Conservation (phyloP, 2,888 invertebrate genomes). For the Orthosia cruda region DNA sequence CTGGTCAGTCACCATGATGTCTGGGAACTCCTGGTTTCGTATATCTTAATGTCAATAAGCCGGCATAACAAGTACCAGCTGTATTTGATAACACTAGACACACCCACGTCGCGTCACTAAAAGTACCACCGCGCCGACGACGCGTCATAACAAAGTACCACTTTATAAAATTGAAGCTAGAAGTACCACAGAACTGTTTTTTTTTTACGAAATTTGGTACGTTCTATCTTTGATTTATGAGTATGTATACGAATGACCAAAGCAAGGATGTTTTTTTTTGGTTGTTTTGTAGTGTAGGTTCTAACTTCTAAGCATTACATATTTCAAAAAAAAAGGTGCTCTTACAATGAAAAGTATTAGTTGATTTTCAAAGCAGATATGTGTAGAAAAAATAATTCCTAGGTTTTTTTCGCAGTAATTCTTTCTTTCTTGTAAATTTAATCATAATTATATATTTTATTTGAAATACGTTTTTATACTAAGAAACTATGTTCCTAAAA, state of each 20-base stretch:
- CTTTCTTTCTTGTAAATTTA: neutral
- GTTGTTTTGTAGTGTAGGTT: neutral
- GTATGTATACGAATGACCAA: neutral
- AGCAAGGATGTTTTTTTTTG: neutral
- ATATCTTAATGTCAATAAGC: constrained; percentile 56
- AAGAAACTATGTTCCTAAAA: neutral
- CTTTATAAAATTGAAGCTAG: constrained; percentile 40
- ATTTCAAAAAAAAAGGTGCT: neutral
- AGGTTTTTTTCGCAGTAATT: neutral
- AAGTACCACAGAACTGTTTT: constrained; percentile 40
- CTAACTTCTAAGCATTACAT: neutral
- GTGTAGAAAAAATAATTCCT: neutral
- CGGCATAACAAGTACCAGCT: constrained; percentile 53
- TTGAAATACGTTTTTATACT: neutral
- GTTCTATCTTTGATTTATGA: neutral
- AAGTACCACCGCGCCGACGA: constrained; percentile 52
- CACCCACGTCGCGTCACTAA: constrained; percentile 64
- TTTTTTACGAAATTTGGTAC: neutral
- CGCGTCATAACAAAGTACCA: constrained; percentile 63
- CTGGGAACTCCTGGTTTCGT: constrained; percentile 29
- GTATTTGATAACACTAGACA: constrained; percentile 61
- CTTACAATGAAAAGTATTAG: neutral
- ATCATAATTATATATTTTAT: neutral
- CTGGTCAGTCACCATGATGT: constrained; percentile 28
- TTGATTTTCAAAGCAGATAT: neutral